phyloP scores from a whole-genome alignment of 92 coral and sea anemone genomes.

The Epizoanthus rinbou region DNA sequence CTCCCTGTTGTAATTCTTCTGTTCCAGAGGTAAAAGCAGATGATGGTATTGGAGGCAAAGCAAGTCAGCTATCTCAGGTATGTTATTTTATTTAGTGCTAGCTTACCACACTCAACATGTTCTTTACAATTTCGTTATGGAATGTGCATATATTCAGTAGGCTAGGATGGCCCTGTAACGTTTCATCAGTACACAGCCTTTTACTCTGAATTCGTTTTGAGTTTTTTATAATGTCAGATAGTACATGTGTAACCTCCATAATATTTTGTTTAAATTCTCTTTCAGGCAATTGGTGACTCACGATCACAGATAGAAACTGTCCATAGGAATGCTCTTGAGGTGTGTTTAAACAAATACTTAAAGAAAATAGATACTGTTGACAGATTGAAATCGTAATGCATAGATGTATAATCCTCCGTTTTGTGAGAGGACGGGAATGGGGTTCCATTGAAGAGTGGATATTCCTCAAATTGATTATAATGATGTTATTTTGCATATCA shows the following conservation, averaged over 20 bases:
- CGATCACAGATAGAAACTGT: constrained; percentile 77
- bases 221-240: too few relatives aligned
- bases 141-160: neutral
- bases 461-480: too few relatives aligned
- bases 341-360: constrained; percentile 29
- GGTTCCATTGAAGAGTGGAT: neutral
- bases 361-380: too few relatives aligned
- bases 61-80: constrained; percentile 71
- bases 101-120: too few relatives aligned
- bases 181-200: too few relatives aligned
- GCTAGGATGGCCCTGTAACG: neutral
- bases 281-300: constrained; percentile 76
- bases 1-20: neutral
- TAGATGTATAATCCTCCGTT: neutral
- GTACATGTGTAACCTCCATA: too few relatives aligned
- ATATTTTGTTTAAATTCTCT: neutral
- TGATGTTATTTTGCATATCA: too few relatives aligned
- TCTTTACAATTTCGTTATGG: too few relatives aligned
- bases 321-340: constrained; percentile 82
- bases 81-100: neutral
- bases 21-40: constrained; percentile 79
- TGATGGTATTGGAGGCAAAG: constrained; percentile 72
- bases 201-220: too few relatives aligned
- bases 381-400: neutral
- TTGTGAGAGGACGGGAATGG: neutral